Percentiles rank a stretch among this genome's conserved stretches.
phyloP scores from a whole-genome alignment of 2,888 invertebrate species.

The Phymatocera aterrima region DNA sequence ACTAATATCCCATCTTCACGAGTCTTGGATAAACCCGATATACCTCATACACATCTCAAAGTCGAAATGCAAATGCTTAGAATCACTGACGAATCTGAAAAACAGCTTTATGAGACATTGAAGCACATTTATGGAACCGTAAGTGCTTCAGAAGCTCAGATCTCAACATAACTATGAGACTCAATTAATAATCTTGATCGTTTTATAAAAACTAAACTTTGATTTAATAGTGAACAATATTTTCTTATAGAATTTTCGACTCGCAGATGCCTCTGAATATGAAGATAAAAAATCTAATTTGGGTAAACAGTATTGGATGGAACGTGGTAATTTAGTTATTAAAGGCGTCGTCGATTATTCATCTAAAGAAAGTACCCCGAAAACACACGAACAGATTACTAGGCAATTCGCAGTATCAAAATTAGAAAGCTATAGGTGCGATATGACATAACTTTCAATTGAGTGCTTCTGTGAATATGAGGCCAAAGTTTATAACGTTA shows the following conservation, averaged over 20 bases:
- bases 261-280: constrained; percentile 74
- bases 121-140: constrained; percentile 85
- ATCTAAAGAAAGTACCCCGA: constrained; percentile 76
- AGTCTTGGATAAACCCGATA: constrained; percentile 4
- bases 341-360: constrained; percentile 85
- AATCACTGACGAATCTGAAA: constrained; percentile 83
- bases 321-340: constrained; percentile 85
- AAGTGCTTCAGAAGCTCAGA: constrained; percentile 66
- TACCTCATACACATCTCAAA: constrained; percentile 74
- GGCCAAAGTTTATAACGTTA: too few relatives aligned
- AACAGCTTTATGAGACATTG: constrained; percentile 84
- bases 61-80: constrained; percentile 86
- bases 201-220: background rate
- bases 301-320: constrained; percentile 86
- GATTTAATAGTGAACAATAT: background rate
- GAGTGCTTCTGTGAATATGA: too few relatives aligned
- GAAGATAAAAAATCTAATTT: constrained; percentile 83
- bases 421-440: constrained; percentile 80
- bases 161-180: background rate
- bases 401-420: constrained; percentile 84
- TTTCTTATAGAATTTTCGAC: constrained; percentile 74
- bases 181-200: background rate
- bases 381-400: constrained; percentile 80
- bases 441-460: background rate
- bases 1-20: background rate